Base-by-base conservation (phyloP, 2,797 vertebrate species). In the Tamandua tetradactyla region DNA sequence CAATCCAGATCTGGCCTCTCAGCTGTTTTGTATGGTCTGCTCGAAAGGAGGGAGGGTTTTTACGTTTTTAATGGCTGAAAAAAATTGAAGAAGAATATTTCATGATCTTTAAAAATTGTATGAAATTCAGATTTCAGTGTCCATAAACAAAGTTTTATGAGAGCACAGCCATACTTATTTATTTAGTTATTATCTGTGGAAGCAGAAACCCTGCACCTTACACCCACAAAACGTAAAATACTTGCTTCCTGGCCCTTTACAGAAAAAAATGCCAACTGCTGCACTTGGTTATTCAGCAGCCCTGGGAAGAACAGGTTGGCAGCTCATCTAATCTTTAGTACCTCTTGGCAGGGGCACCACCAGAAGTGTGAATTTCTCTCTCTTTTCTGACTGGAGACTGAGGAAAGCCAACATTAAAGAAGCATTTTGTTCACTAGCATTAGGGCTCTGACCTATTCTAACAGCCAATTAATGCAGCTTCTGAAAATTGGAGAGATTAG, bases 81-180 rank as follows among this genome's bases (percentile, higher is more conserved):
- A 64, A 83, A 57, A 69, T 9, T 52, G 42, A 52, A 42, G 42
- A 66, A 66, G 15, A 86, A 12, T 89, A 44, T 25, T 61, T 80
- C 57, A 25, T 94, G 85, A 55, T 68, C 42, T 62, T 40, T 66
- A 71, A 90, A 94, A 92, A 92, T 95, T 15, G 23, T 2, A 47
- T 57, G 81, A 88, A 93, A 84, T 95, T 93, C 66, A 68, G 23
- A 89, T 81, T 81, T 66, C 30, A 37, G 37, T 35, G 37, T 59
- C 18, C 18, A 12, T 27, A 61, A 72, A 78, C 80, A 75, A 40
- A 37, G 74, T 76, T 85, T 74, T 82, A 25, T 44, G 82, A 57
- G 40, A 66, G 82, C 23, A 22, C n/a, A 84, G n/a, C 52, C 68
- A 78, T 0, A 0, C 47, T 59, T 14, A 17, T 49, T 86, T 30